phyloP scores from a whole-genome alignment of 2,113 vertebrate species.

The Zootoca vivipara region DNA sequence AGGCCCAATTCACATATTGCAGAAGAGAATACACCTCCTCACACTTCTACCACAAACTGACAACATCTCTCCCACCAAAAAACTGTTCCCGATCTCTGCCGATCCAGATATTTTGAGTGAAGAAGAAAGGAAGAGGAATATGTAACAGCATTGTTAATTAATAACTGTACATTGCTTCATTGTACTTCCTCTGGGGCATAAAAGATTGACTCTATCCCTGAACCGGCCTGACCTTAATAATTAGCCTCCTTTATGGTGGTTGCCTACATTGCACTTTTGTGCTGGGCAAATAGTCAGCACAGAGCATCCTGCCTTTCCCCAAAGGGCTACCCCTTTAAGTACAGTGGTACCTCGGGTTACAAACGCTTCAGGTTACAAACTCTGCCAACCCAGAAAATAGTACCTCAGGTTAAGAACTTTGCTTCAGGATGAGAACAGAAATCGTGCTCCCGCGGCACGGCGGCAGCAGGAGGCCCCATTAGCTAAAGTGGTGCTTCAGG shows the following conservation, averaged over 20 bases:
- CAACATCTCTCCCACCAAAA: no score
- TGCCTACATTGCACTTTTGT: neutral
- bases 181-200: neutral
- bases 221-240: neutral
- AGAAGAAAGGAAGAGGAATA: neutral
- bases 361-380: no score
- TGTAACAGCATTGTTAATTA: slow-evolving; percentile 33
- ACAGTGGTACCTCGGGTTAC: no score
- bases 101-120: neutral
- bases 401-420: no score
- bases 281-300: accelerated
- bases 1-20: neutral
- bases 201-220: neutral
- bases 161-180: neutral
- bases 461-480: no score
- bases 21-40: neutral
- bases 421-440: no score
- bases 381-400: no score
- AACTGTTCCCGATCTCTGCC: neutral
- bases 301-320: neutral
- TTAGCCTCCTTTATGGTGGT: neutral
- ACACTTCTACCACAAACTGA: neutral
- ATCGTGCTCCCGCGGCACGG: no score
- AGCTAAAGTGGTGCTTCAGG: no score
- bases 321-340: neutral